A percentile compares a stretch with the other conserved stretches of the same genome.
phyloP scores from a whole-genome alignment of 2,888 invertebrate genomes.

The Lasioglossum leucozonium region DNA sequence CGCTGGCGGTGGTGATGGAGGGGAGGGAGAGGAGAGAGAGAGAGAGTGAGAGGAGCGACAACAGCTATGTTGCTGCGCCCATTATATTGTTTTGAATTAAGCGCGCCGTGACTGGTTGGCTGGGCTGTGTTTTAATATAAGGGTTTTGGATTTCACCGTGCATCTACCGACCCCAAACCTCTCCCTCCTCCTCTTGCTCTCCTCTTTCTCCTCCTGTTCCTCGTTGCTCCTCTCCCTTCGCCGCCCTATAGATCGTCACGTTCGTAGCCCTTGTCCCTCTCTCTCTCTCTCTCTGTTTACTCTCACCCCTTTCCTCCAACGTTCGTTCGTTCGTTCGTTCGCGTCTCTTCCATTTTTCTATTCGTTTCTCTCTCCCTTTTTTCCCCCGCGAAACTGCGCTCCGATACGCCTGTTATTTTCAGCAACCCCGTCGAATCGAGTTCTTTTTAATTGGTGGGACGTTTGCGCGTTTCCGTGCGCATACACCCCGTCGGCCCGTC shows the following conservation, averaged over 20 bases:
- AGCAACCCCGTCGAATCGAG: conserved; percentile 76
- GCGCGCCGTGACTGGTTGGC: conserved; percentile 72
- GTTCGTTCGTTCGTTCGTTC: conserved; percentile 16
- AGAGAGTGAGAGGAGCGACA: conserved; percentile 26
- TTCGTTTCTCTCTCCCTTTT: conserved; percentile 20
- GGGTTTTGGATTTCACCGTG: conserved; percentile 81
- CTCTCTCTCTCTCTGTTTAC: conserved; percentile 33
- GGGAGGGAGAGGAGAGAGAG: not conserved
- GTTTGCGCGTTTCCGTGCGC: conserved; percentile 63
- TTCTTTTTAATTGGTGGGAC: conserved; percentile 80
- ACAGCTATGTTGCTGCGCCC: conserved; percentile 73
- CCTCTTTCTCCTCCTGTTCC: conserved; percentile 30
- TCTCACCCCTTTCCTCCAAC: conserved; percentile 14
- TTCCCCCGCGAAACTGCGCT: conserved; percentile 75
- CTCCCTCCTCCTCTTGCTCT: conserved; percentile 66
- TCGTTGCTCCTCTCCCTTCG: conserved; percentile 38
- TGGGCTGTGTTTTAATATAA: conserved; percentile 79
- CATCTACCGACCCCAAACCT: conserved; percentile 64
- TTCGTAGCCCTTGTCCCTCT: conserved; percentile 25
- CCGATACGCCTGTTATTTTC: conserved; percentile 79
- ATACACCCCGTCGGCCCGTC: conserved; percentile 35
- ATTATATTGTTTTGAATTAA: conserved; percentile 82
- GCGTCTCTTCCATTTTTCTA: conserved; percentile 24
- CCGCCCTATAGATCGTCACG: conserved; percentile 42
- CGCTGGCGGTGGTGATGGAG: no score